Evolutionary conservation across 1,140 invertebrate genomes (phyloP).

Genomic region (Papilio xuthus): DNA sequence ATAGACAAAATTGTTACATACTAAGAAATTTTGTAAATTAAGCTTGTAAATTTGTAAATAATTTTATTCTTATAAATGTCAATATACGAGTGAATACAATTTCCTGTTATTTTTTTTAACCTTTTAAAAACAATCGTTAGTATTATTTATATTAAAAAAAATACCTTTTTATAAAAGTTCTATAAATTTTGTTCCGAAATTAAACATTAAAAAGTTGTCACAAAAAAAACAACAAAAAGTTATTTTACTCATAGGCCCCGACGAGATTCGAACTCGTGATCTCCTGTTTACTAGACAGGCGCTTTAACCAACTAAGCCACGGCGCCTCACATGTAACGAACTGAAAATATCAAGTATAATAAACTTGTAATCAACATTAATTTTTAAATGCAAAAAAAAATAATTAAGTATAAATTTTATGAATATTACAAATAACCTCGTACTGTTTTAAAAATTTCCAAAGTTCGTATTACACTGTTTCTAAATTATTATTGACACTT

Average conservation of each 20-base stretch:
- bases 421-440: no score
- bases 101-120: slow-evolving; percentile 34
- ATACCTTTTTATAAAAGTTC: no score
- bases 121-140: background rate
- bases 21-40: slow-evolving; percentile 43
- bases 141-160: background rate
- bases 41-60: slow-evolving; percentile 74
- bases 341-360: background rate
- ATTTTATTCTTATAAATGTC: slow-evolving; percentile 64
- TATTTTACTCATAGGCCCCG: slow-evolving; percentile 52
- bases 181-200: no score
- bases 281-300: slow-evolving; percentile 77
- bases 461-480: no score
- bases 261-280: slow-evolving; percentile 74
- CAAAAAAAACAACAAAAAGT: background rate
- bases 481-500: no score
- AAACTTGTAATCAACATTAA: background rate
- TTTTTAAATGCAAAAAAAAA: background rate
- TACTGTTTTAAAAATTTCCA: no score
- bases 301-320: slow-evolving; percentile 76
- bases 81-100: slow-evolving; percentile 73
- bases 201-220: slow-evolving; percentile 2
- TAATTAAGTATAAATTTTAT: no score
- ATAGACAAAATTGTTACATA: background rate
- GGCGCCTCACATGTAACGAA: slow-evolving; percentile 44